Evolutionary conservation across 2,888 invertebrate species (phyloP).

Genomic region (Meandrusa payeni): DNA sequence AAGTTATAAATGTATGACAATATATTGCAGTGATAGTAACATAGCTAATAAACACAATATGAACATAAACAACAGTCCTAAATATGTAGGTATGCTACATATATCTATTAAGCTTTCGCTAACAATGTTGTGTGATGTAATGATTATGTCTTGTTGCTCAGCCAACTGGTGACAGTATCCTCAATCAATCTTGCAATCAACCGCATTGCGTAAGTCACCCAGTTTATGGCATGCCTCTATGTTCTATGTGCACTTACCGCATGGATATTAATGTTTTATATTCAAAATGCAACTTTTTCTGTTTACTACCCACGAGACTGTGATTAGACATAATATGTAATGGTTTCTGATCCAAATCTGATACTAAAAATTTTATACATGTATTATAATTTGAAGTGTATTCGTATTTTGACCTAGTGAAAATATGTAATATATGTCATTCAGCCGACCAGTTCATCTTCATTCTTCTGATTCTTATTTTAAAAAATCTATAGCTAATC

Average conservation of each 20-base stretch:
- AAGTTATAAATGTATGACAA: conserved; percentile 27
- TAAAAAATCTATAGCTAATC: too few species aligned
- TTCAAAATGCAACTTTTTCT: conserved; percentile 33
- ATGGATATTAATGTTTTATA: conserved; percentile 56
- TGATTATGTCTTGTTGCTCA: conserved; percentile 82
- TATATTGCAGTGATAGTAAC: conserved; percentile 22
- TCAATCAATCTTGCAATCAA: conserved; percentile 95
- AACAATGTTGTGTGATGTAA: conserved; percentile 72
- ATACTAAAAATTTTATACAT: too few species aligned
- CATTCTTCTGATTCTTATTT: too few species aligned
- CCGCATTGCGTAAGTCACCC: conserved; percentile 93
- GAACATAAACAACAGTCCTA: conserved; percentile 3
- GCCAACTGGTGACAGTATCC: conserved; percentile 96
- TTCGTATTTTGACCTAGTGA: too few species aligned
- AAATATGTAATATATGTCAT: too few species aligned
- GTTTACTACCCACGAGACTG: conserved; percentile 32
- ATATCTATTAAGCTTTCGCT: conserved; percentile 52
- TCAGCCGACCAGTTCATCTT: too few species aligned
- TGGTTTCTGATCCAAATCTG: too few species aligned
- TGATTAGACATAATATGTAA: conserved; percentile 34
- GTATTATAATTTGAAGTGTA: too few species aligned
- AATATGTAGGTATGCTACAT: conserved; percentile 16
- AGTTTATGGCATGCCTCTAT: conserved; percentile 39
- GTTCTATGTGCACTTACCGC: conserved; percentile 46
- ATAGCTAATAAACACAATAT: conserved; percentile 36